Evolutionary conservation across 2,888 invertebrate genomes (phyloP).

Genomic region (Archips xylosteana): DNA sequence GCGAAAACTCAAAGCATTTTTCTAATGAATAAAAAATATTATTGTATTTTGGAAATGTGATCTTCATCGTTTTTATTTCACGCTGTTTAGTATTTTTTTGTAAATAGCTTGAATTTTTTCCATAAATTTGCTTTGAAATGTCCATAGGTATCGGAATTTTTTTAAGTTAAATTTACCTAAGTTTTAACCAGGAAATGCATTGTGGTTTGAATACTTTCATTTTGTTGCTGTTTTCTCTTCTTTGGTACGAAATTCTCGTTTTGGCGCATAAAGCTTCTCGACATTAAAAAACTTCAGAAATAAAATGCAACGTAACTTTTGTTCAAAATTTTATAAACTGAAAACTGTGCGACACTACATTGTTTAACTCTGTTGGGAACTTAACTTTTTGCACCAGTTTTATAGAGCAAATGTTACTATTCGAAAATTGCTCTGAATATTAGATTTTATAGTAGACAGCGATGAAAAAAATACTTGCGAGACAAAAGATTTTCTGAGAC

Average conservation of each 20-base stretch:
- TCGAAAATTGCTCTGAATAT: not conserved
- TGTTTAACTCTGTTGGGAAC: slow-evolving; percentile 17
- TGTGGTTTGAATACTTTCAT: not conserved
- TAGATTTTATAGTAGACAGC: not conserved
- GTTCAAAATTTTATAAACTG: slow-evolving; percentile 7
- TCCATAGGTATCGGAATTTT: too few relatives aligned
- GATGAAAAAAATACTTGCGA: not conserved
- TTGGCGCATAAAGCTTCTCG: slow-evolving; percentile 3
- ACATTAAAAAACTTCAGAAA: slow-evolving; percentile 7
- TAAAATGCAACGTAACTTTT: slow-evolving; percentile 10
- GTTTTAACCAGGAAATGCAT: not conserved
- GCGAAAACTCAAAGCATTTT: not conserved
- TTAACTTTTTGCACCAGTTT: slow-evolving; percentile 27
- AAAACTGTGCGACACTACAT: slow-evolving; percentile 17
- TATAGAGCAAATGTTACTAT: slow-evolving; percentile 8
- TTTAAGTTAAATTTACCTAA: not conserved
- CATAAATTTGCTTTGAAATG: not conserved
- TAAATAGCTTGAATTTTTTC: not conserved
- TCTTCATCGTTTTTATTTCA: not conserved
- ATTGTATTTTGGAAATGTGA: not conserved
- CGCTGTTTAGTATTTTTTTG: not conserved
- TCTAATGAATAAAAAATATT: not conserved
- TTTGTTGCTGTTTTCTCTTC: slow-evolving; percentile 3
- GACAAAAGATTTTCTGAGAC: not conserved
- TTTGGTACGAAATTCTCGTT: not conserved